Evolutionary conservation across 2,888 invertebrate genomes (phyloP).

Genomic region (Xestobium rufovillosum): DNA sequence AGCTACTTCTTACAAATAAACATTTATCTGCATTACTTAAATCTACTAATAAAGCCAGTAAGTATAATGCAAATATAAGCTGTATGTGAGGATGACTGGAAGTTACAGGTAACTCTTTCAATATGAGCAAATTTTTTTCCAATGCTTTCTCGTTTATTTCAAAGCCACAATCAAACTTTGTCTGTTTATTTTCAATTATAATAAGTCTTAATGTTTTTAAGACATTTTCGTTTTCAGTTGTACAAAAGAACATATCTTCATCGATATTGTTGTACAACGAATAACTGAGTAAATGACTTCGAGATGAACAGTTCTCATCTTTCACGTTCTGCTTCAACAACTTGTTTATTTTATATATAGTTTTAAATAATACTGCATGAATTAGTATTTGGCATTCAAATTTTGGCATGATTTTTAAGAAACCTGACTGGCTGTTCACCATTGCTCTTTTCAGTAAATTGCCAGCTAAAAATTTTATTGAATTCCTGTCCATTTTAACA

Average conservation of each 20-base stretch:
- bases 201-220: too few species aligned
- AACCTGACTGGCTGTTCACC: conserved; percentile 6
- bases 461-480: conserved; percentile 23
- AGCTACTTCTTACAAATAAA: too few species aligned
- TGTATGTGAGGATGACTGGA: conserved; percentile 27
- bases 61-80: conserved; percentile 29
- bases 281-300: too few species aligned
- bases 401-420: conserved; percentile 19
- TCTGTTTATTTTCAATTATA: too few species aligned
- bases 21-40: conserved; percentile 17
- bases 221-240: too few species aligned
- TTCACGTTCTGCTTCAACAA: conserved; percentile 31
- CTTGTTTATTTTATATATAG: conserved; percentile 32
- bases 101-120: conserved; percentile 31
- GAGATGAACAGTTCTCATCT: too few species aligned
- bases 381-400: conserved; percentile 22
- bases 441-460: conserved; percentile 14
- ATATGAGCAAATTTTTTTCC: conserved; percentile 24
- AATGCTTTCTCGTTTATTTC: conserved; percentile 23
- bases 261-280: too few species aligned
- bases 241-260: too few species aligned
- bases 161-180: too few species aligned
- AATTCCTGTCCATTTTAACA: conserved; percentile 27
- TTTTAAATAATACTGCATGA: conserved; percentile 26
- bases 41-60: conserved; percentile 32